phyloP scores from a whole-genome alignment of 2,888 invertebrate species.

The Cephus runcator region DNA sequence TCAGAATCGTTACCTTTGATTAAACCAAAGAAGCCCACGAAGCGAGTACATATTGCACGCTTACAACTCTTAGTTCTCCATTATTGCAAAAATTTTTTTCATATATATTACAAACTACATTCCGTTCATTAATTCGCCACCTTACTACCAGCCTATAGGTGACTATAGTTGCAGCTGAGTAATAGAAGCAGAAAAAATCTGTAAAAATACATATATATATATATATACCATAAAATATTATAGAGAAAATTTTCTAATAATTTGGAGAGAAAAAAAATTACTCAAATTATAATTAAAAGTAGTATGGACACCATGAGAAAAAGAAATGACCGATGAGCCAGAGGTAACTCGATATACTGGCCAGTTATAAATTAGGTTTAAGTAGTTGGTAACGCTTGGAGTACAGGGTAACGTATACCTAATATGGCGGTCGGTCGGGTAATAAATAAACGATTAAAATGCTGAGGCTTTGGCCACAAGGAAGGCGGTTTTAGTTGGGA shows the following conservation, averaged over 20 bases:
- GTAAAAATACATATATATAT: neutral
- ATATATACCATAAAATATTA: neutral
- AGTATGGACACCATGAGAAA: neutral
- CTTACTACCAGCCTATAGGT: neutral
- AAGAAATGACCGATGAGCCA: neutral
- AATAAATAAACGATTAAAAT: neutral
- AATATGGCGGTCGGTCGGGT: neutral
- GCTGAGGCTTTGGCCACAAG: neutral
- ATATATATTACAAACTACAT: neutral
- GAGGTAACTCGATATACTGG: too few species aligned
- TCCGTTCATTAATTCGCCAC: neutral
- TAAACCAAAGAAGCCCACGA: neutral
- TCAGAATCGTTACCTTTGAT: neutral
- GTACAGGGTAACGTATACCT: neutral
- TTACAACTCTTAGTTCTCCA: neutral
- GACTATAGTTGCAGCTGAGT: neutral
- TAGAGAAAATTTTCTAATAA: neutral
- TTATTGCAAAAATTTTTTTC: neutral
- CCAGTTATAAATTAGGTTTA: neutral
- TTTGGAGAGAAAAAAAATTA: too few species aligned
- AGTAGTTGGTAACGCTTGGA: neutral
- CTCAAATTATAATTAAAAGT: neutral
- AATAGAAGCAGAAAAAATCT: neutral
- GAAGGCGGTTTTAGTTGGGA: neutral
- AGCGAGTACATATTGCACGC: neutral